These are phyloP conservation scores for Leucoptera coffeella DNA, from an alignment of 2,888 invertebrate species.

Conservation along the genomic window DNA sequence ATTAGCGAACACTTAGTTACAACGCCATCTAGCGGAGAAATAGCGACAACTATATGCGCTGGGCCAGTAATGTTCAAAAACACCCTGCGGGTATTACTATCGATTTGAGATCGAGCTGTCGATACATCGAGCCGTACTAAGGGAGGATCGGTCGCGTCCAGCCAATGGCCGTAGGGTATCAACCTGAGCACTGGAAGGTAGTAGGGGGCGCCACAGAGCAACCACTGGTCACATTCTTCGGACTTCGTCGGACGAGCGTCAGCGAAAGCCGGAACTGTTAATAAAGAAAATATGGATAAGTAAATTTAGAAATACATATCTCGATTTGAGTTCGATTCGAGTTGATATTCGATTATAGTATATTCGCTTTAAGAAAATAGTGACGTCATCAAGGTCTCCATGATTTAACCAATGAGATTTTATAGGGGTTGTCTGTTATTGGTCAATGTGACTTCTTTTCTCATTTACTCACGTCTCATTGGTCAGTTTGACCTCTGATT, in stretches of 20 bases:
- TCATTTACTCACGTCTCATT: too few species aligned
- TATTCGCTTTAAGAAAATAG: too few species aligned
- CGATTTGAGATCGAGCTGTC: background rate
- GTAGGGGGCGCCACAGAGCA: slow-evolving; percentile 78
- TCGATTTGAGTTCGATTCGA: too few species aligned
- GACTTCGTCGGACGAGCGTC: slow-evolving; percentile 6
- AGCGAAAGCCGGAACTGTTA: slow-evolving; percentile 12
- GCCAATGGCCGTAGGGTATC: slow-evolving; percentile 59
- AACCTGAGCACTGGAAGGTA: slow-evolving; percentile 67
- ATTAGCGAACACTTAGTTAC: background rate
- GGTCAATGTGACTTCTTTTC: too few species aligned
- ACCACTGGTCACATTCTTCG: slow-evolving; percentile 51
- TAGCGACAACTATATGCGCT: slow-evolving; percentile 2
- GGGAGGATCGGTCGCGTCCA: slow-evolving; percentile 46
- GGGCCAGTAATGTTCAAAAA: too few species aligned
- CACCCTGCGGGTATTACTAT: background rate
- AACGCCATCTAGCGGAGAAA: background rate
- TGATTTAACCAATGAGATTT: too few species aligned
- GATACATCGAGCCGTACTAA: slow-evolving; percentile 6
- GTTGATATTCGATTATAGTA: too few species aligned
- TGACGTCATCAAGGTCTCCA: too few species aligned
- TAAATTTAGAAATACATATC: too few species aligned
- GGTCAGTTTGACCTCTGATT: too few species aligned
- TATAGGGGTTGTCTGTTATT: too few species aligned
- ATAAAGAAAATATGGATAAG: too few species aligned